Evolutionary conservation across 2,888 invertebrate genomes (phyloP).

Genomic region (Microchrysa polita): DNA sequence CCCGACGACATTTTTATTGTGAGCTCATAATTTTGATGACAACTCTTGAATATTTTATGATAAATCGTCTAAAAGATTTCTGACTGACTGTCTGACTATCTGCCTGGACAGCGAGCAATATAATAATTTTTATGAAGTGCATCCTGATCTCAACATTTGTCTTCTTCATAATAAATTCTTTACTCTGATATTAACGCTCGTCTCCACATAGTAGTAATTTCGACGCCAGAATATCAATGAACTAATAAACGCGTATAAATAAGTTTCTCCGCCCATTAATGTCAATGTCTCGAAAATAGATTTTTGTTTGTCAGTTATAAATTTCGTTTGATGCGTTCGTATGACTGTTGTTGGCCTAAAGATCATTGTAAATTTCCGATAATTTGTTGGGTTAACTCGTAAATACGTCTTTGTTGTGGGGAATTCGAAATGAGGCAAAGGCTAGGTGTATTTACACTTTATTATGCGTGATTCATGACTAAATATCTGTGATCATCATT

Average conservation of each 20-base stretch:
- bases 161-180: no score
- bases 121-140: no score
- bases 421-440: conserved; percentile 27
- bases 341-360: conserved; percentile 25
- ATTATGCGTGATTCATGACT: background rate
- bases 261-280: conserved; percentile 28
- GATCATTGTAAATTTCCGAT: conserved; percentile 34
- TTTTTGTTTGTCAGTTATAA: conserved; percentile 6
- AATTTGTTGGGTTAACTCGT: conserved; percentile 38
- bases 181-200: conserved; percentile 23
- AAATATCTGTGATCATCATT: background rate
- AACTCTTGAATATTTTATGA: conserved; percentile 27
- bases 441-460: background rate
- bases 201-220: background rate
- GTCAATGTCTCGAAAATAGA: conserved; percentile 14
- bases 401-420: conserved; percentile 8
- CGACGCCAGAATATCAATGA: conserved; percentile 21
- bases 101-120: background rate
- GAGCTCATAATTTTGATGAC: conserved; percentile 21
- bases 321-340: conserved; percentile 2
- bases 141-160: background rate
- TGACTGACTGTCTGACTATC: conserved; percentile 1
- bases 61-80: background rate
- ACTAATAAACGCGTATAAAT: conserved; percentile 10
- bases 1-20: conserved; percentile 25